Percentiles rank a stretch among this genome's conserved stretches.
Conservation (phyloP, 1,140 invertebrate genomes). For the Lepidostoma basale region DNA sequence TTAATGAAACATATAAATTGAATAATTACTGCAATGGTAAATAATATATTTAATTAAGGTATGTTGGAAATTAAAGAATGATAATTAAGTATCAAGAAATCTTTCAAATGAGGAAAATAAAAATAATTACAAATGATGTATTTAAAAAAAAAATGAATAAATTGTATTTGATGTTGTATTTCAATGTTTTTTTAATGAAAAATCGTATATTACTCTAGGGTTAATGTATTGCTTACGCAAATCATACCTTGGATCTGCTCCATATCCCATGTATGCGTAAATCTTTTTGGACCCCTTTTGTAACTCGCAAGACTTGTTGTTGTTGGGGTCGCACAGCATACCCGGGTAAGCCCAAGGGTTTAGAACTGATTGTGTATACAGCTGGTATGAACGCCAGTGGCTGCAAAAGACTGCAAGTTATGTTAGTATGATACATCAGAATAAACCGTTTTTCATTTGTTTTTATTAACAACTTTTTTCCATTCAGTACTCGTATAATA, state of each 20-base stretch:
- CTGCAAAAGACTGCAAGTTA: conserved; percentile 72
- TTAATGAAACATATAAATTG: too few relatives aligned
- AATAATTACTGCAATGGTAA: too few relatives aligned
- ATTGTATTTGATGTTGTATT: background rate
- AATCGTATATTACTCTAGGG: too few relatives aligned
- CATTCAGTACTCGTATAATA: too few relatives aligned
- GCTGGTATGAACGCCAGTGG: conserved; percentile 74
- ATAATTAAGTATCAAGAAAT: too few relatives aligned
- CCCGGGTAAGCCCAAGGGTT: conserved; percentile 67
- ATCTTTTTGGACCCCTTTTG: background rate
- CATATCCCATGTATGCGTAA: conserved; percentile 52
- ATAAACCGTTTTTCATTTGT: too few relatives aligned
- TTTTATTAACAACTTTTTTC: too few relatives aligned
- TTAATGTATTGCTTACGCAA: background rate
- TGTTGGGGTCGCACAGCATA: conserved; percentile 45
- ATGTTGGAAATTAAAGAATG: too few relatives aligned
- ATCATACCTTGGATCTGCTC: conserved; percentile 49
- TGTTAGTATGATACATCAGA: too few relatives aligned
- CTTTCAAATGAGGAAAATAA: too few relatives aligned
- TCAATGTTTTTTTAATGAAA: background rate
- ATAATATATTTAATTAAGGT: too few relatives aligned
- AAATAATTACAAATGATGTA: too few relatives aligned
- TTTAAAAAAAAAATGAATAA: background rate
- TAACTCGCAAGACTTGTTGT: background rate
- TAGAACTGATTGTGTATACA: conserved; percentile 72